Conservation (phyloP, 2,113 vertebrate species). For the Ictidomys tridecemlineatus region DNA sequence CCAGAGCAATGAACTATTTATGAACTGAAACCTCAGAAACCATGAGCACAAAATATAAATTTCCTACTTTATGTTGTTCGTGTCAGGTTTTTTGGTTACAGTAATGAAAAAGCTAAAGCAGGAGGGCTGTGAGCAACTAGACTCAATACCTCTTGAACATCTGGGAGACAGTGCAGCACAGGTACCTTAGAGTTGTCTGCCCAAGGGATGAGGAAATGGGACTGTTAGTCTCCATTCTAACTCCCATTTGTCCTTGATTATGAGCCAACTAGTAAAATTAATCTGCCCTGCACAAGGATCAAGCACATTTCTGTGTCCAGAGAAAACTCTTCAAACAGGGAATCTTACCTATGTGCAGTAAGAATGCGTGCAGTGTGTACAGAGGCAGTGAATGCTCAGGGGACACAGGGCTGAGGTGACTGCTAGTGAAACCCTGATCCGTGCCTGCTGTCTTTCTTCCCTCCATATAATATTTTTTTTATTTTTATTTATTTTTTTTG, state of each 20-base stretch:
- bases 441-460: neutral
- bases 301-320: neutral
- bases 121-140: neutral
- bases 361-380: neutral
- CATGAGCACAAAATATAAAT: too few species aligned
- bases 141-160: neutral
- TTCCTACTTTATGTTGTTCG: too few species aligned
- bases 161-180: neutral
- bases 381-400: neutral
- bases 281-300: neutral
- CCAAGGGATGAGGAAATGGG: accelerated
- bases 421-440: too few species aligned
- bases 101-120: too few species aligned
- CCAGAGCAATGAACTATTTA: too few species aligned
- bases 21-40: too few species aligned
- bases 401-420: accelerated
- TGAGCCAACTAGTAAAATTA: too few species aligned
- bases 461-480: neutral
- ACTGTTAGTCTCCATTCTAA: accelerated
- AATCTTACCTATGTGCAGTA: neutral
- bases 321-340: neutral
- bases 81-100: too few species aligned
- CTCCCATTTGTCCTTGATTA: neutral
- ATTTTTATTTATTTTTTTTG: too few species aligned
- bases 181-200: neutral